Percentiles rank a stretch among this genome's conserved stretches.
Conservation (phyloP, 2,113 vertebrate genomes). For the Cottus gobio region DNA sequence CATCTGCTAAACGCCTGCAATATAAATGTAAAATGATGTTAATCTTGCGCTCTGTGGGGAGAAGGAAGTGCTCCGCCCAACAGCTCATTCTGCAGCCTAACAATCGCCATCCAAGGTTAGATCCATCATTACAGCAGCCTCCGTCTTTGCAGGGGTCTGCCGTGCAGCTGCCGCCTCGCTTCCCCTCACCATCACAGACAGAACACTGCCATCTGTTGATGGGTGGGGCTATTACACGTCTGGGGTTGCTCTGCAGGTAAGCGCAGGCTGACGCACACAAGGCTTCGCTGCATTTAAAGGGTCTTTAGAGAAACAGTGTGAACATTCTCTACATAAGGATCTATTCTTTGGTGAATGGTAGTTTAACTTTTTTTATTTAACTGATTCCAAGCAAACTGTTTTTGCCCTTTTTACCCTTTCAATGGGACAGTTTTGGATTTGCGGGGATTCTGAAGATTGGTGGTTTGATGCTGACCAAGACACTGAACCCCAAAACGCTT, state of each 20-base stretch:
- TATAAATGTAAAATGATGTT: constrained; percentile 62
- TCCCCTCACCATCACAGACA: constrained; percentile 72
- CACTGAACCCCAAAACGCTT: too few relatives aligned
- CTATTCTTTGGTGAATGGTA: not conserved
- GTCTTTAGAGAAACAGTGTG: not conserved
- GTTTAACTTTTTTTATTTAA: not conserved
- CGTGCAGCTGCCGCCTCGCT: constrained; percentile 35
- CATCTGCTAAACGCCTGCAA: constrained; percentile 35
- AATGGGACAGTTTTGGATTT: too few relatives aligned
- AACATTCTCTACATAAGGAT: not conserved
- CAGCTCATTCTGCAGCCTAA: constrained; percentile 44
- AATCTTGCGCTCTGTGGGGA: constrained; percentile 53
- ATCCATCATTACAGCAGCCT: constrained; percentile 54
- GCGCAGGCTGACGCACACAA: too few relatives aligned
- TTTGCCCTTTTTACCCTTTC: not conserved
- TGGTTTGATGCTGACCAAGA: too few relatives aligned
- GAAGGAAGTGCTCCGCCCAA: constrained; percentile 26
- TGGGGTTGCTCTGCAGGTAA: constrained; percentile 32
- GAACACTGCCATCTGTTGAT: constrained; percentile 82
- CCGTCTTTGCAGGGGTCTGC: constrained; percentile 42
- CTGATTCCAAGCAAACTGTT: not conserved
- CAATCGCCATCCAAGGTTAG: constrained; percentile 67
- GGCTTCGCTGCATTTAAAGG: not conserved
- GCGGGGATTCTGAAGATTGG: too few relatives aligned
- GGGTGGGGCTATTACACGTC: constrained; percentile 64